Evolutionary conservation across 2,797 vertebrate genomes (phyloP), one percentile per base, ranked within the genome.

Genomic region (Enteromius viviparus): DNA sequence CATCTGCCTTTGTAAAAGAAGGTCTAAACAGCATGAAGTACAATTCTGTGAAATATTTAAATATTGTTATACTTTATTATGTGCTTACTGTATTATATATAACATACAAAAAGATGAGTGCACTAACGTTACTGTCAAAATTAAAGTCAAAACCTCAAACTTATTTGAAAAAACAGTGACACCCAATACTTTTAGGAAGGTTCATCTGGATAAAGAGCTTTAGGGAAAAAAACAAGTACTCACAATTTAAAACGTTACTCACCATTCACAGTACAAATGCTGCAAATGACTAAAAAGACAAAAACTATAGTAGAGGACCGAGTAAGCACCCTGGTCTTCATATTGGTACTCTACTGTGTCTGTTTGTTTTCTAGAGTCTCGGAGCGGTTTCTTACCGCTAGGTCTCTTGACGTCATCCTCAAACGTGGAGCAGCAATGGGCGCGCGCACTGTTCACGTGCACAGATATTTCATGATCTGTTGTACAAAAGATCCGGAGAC

Each of bases 191-290:
- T 78, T 68, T 11, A 62, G 4, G 9, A 45, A 60, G 3, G n/a
- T 37, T 53, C 7, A 8, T 2, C 62, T 2, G 29, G 23, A 70
- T 21, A 71, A 23, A n/a, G 6, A 71, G 23, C 11, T n/a, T 65
- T 65, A 60, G 17, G 6, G 6, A 53, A n/a, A 34, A 17, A 72
- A 68, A 19, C 19, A 68, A 26, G 1, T 55, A 3, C 11, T 74
- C n/a, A 4, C 15, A 47, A 58, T 10, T 5, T 23, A 7, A 19
- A 34, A 65, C 71, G 29, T 60, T 49, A 87, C 87, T 88, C 81
- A 88, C 87, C 87, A 85, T 85, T 82, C 17, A 88, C 87, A 23
- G 75, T 21, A 74, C 70, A 87, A 84, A 84, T 60, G 69, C 78
- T 77, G 82, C 51, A 85, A 74, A 87, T n/a, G 15, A 87, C 11